Base-by-base conservation (phyloP, 2,797 vertebrate species). In the Selene dorsalis region DNA sequence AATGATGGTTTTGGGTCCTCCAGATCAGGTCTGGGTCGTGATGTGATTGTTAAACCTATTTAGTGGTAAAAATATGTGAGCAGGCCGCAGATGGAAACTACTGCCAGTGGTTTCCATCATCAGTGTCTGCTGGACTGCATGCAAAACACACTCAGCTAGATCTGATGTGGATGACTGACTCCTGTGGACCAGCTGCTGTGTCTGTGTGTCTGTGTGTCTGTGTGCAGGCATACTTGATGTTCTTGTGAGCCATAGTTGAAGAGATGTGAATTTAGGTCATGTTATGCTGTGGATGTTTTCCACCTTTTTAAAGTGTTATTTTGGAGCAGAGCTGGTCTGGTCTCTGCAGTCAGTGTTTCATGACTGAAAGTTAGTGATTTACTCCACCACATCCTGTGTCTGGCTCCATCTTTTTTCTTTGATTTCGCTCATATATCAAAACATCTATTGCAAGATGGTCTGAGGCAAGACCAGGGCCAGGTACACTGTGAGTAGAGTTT, bases 151-250 rank as follows among this genome's bases (percentile, higher is more conserved):
- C 60, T 63, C 70, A 3, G 48, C 68, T 45, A 16, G 52, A 73
- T 85, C 55, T 56, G 75, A 73, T 77, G 66, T 77, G 73, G 75
- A 83, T 72, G 80, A 75, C 69, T 75, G 84, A 61, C 28, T 87
- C 77, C 65, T 74, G 65, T 71, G 41, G 70, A 73, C 58, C 14
- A 5, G 66, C 69, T 75, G 41, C 53, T 71, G 73, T 70, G 59
- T 20, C 43, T 82, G 28, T 43, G 57, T 39, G 24, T 41, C 24
- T 63, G 59, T 38, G 56, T 60, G 66, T 22, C 26, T 58, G 55
- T 45, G 64, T 32, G n/a, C 22, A 4, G 32, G 73, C 26, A 62
- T 22, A 57, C 18, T 63, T 64, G 68, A 45, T 75, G 64, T 56
- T 62, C 55, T 62, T 58, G 26, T 72, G 39, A 77, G 63, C 41